Evolutionary conservation across 2,113 vertebrate species (phyloP).

Genomic region (Motacilla alba): DNA sequence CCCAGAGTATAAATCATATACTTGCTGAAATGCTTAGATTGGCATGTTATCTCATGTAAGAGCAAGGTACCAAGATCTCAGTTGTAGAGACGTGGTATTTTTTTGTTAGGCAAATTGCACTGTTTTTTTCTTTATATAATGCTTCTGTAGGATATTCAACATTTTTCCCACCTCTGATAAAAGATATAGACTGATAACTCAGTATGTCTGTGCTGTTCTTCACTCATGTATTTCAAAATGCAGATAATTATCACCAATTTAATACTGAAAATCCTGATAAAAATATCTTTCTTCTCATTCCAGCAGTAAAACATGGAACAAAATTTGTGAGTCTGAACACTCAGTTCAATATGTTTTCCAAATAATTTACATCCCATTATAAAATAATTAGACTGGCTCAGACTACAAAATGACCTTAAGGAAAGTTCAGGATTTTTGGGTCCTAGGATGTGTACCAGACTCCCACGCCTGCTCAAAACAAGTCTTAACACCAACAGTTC

Average conservation of each 20-base stretch:
- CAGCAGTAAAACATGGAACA: background rate
- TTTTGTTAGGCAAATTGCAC: background rate
- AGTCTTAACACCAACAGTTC: constrained; percentile 9
- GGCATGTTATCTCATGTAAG: constrained; percentile 1
- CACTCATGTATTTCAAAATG: background rate
- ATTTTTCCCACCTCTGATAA: background rate
- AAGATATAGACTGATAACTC: background rate
- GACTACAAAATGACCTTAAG: constrained; percentile 19
- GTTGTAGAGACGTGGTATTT: background rate
- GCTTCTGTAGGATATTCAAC: background rate
- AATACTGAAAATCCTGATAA: constrained; percentile 19
- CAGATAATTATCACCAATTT: constrained; percentile 21
- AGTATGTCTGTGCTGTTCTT: background rate
- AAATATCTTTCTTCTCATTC: constrained; percentile 27
- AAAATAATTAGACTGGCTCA: constrained; percentile 54
- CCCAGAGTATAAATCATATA: background rate
- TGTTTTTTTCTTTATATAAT: background rate
- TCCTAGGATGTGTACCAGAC: background rate
- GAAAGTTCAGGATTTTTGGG: constrained; percentile 38
- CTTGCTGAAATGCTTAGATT: constrained; percentile 27
- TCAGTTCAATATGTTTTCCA: background rate
- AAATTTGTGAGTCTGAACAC: background rate
- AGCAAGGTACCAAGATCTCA: background rate
- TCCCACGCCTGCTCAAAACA: background rate
- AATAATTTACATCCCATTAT: constrained; percentile 47